Evolutionary conservation across 1,140 invertebrate genomes (phyloP), one percentile per base, ranked within the genome.

Genomic region (Macrocentrus cingulum): DNA sequence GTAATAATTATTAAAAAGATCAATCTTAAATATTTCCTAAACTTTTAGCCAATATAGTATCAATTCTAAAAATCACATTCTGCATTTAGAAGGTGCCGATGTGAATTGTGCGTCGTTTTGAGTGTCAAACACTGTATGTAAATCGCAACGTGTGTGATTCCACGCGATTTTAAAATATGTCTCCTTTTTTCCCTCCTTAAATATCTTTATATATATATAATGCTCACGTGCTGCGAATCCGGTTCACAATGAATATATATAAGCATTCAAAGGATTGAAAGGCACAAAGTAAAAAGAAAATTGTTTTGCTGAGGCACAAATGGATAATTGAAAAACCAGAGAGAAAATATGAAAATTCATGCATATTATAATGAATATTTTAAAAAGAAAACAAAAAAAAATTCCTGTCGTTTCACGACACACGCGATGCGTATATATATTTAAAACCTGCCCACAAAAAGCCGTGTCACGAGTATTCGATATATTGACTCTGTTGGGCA

Each of bases 51-150:
- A 48, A 54, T n/a, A n/a, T 63, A 60, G 49, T 62, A 53, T 60
- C 50, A 59, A 59, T 59, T 55, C 51, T 63, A 63, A 76, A 69
- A 71, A 77, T 79, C 77, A 80, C 77, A 79, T 45, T 72, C 72
- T 77, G 75, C 72, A 71, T 77, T 77, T 74, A 77, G 67, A 66
- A 72, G 69, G 74, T 80, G 75, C 74, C 61, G 72, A 70, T 77
- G 75, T 74, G 74, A 80, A 71, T 76, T 80, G 76, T 79, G 75
- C 77, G 76, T 80, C 69, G 62, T 78, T 29, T n/a, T 76, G 67
- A 74, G 72, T 75, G 71, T 71, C 70, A 70, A 71, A 69, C 69
- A 58, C 56, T 57, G n/a, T n/a, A n/a, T n/a, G n/a, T n/a, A 53
- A 61, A 62, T 52, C 22, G 55, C 22, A 56, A 50, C 53, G 37